Conservation (phyloP, 2,797 vertebrate genomes). For the Presbytis comata region DNA sequence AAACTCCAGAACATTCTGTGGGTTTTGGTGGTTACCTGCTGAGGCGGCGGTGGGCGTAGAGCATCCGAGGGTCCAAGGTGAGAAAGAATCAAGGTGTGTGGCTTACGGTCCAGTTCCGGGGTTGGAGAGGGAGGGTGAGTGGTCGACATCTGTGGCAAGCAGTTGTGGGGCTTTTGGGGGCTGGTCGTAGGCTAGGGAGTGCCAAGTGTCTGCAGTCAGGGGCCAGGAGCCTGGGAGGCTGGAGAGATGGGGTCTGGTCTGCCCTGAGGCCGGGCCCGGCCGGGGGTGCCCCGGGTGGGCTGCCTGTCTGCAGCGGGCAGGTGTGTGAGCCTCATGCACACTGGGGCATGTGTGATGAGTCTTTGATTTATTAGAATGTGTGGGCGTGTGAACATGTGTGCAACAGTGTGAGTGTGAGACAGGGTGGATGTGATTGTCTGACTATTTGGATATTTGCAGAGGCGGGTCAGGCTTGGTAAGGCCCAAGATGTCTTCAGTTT, state of each 20-base stretch:
- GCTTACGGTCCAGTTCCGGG: background rate
- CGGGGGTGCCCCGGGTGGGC: background rate
- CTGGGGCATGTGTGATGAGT: background rate
- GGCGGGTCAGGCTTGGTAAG: background rate
- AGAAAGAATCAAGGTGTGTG: background rate
- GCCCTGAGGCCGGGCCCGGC: background rate
- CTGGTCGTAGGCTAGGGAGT: background rate
- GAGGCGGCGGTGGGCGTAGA: background rate
- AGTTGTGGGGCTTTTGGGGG: background rate
- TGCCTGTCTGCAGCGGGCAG: background rate
- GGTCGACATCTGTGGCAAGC: background rate
- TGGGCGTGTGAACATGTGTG: background rate
- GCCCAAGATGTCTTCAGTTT: background rate
- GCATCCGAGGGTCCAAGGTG: background rate
- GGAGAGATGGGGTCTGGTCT: background rate
- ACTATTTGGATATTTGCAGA: background rate
- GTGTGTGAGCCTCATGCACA: background rate
- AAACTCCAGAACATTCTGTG: background rate
- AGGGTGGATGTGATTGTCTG: background rate
- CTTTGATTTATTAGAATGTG: background rate
- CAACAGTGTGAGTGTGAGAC: background rate
- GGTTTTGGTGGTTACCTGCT: background rate
- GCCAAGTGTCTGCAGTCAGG: background rate
- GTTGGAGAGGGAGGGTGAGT: too few relatives aligned
- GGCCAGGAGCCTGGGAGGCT: background rate